phyloP scores from a whole-genome alignment of 2,888 invertebrate genomes.

The Melolontha melolontha region DNA sequence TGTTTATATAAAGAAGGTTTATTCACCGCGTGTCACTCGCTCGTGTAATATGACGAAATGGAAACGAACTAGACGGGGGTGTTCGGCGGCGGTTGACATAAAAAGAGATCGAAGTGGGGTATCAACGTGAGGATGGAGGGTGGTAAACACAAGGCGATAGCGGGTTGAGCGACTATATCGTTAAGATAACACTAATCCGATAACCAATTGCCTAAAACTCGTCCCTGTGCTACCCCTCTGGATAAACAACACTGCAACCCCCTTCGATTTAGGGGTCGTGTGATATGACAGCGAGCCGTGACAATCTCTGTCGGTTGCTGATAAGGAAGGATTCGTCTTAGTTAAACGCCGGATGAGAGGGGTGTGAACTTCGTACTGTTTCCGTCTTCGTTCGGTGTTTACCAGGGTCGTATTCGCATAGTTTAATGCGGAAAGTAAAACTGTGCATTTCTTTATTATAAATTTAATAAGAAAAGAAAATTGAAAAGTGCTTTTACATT shows the following conservation, averaged over 20 bases:
- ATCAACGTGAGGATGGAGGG: constrained; percentile 4
- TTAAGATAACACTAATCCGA: constrained; percentile 67
- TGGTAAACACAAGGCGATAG: constrained; percentile 51
- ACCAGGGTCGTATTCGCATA: constrained; percentile 35
- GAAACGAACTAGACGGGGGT: not conserved
- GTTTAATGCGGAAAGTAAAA: constrained; percentile 24
- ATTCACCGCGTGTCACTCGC: constrained; percentile 1
- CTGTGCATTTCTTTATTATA: no score
- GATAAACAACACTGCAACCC: constrained; percentile 61
- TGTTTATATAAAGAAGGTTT: no score
- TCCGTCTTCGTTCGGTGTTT: constrained; percentile 24
- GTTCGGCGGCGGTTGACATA: not conserved
- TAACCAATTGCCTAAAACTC: constrained; percentile 63
- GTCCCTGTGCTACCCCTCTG: constrained; percentile 52
- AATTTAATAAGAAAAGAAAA: no score
- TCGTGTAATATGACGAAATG: constrained; percentile 16
- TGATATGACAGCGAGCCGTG: constrained; percentile 63
- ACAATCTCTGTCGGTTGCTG: constrained; percentile 65
- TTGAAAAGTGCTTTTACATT: no score
- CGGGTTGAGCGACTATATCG: constrained; percentile 63
- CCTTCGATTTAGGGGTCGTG: constrained; percentile 45
- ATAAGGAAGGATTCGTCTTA: constrained; percentile 63
- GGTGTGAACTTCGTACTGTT: constrained; percentile 33
- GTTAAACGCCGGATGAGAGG: constrained; percentile 54
- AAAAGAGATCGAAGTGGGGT: constrained; percentile 13